Conservation (phyloP, 2,797 vertebrate genomes). For the Phaenicophaeus curvirostris region DNA sequence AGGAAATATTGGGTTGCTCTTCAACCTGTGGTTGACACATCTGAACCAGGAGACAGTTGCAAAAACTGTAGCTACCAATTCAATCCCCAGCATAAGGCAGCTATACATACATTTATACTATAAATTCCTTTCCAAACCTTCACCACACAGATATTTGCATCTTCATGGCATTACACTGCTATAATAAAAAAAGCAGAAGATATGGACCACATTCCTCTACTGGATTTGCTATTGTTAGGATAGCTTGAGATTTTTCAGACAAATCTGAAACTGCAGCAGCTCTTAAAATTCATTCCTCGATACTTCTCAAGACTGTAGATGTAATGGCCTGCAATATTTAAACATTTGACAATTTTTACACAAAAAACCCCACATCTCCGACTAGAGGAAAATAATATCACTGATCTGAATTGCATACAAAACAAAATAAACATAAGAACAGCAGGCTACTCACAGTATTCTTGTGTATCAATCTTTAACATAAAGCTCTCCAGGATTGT, state of each 20-base stretch:
- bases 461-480: neutral
- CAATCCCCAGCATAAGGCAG: neutral
- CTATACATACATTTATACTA: neutral
- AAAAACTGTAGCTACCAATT: neutral
- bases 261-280: neutral
- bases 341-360: neutral
- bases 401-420: neutral
- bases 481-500: neutral
- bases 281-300: neutral
- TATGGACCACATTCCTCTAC: neutral
- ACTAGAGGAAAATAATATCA: neutral
- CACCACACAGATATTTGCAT: neutral
- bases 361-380: neutral
- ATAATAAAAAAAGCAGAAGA: neutral
- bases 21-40: neutral
- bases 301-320: neutral
- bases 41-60: neutral
- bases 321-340: neutral
- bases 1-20: neutral
- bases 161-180: neutral
- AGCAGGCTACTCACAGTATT: neutral
- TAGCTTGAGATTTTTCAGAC: neutral
- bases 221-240: neutral
- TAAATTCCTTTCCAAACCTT: neutral
- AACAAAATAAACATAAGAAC: neutral